Evolutionary conservation across 2,888 invertebrate species (phyloP).

Genomic region (Chymomyza procnemis): DNA sequence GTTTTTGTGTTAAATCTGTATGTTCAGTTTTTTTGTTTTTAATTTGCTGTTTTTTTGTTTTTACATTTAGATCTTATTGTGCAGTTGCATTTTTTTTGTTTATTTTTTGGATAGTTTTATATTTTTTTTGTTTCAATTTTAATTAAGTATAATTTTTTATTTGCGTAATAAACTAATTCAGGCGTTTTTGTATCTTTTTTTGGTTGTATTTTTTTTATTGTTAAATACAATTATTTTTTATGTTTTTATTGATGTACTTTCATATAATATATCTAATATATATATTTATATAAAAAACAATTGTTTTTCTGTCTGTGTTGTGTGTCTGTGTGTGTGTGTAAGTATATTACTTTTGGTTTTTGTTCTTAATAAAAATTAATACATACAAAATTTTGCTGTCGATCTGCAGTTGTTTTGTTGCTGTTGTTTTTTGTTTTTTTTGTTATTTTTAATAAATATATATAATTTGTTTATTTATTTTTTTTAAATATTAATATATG

Average conservation of each 20-base stretch:
- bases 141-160: conserved; percentile 58
- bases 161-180: conserved; percentile 69
- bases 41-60: conserved; percentile 49
- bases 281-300: conserved; percentile 63
- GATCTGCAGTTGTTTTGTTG: conserved; percentile 41
- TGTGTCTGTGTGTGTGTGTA: conserved; percentile 21
- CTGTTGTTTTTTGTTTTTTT: conserved; percentile 41
- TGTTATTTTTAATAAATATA: conserved; percentile 47
- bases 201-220: conserved; percentile 17
- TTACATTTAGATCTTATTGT: conserved; percentile 73
- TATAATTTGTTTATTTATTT: conserved; percentile 19
- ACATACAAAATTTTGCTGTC: conserved; percentile 64
- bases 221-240: conserved; percentile 26
- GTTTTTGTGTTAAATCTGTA: conserved; percentile 49
- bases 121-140: conserved; percentile 50
- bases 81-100: conserved; percentile 58
- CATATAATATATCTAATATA: conserved; percentile 51
- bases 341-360: conserved; percentile 22
- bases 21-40: conserved; percentile 56
- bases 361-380: conserved; percentile 64
- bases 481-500: conserved; percentile 40
- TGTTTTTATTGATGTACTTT: conserved; percentile 19
- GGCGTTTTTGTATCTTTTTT: conserved; percentile 57
- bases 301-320: conserved; percentile 37
- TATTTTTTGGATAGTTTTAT: conserved; percentile 32